Base-by-base conservation (phyloP, 2,113 vertebrate genomes). In the Picathartes gymnocephalus region DNA sequence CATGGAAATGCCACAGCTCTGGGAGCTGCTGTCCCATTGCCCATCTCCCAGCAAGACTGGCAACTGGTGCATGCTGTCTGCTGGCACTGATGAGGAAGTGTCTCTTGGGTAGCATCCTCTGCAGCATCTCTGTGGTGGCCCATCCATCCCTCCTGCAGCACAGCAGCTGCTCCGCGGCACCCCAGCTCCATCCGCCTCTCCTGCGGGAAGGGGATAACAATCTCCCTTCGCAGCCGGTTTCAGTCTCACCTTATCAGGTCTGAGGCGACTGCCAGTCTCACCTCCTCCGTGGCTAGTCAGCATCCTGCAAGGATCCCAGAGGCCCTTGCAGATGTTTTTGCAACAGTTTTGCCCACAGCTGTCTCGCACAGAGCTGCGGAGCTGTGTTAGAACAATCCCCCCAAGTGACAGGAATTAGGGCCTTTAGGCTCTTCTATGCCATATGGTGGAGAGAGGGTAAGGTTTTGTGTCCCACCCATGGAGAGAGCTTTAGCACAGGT, bases 351-450 rank as follows among this genome's bases (percentile, higher is more conserved):
- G 40, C 73, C 53, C 37, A 15, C 25, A 71, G 37, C 39, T 78
- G 30, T 57, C 40, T 81, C 0, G 0, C 33, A 51, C 0, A 3
- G 74, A 62, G 28, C 39, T 13, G 7, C 0, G 1, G 74, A 62
- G 28, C 39, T 13, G 7, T 0, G 1, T 70, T 54, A 35, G 8
- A 62, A 42, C 79, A 86, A 12, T 68, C 9, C 16, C 60, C 15
- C 21, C 47, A 44, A 44, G 51, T 1, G 19, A 65, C 0, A 2
- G 56, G 22, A 60, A 30, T 22, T 5, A 17, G n/a, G 21, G 25
- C 22, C 45, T 78, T 66, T 21, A n/a, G 19, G 28, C 11, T 90
- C 20, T 51, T n/a, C 57, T 88, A 5, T n/a, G 48, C 81, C 15
- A 27, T 16, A 5, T 1, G 25, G 25, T 25, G 48, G 9, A 86